Evolutionary conservation across 2,888 invertebrate genomes (phyloP), one percentile per base, ranked within the genome.

Genomic region (Pseudococcus longispinus): DNA sequence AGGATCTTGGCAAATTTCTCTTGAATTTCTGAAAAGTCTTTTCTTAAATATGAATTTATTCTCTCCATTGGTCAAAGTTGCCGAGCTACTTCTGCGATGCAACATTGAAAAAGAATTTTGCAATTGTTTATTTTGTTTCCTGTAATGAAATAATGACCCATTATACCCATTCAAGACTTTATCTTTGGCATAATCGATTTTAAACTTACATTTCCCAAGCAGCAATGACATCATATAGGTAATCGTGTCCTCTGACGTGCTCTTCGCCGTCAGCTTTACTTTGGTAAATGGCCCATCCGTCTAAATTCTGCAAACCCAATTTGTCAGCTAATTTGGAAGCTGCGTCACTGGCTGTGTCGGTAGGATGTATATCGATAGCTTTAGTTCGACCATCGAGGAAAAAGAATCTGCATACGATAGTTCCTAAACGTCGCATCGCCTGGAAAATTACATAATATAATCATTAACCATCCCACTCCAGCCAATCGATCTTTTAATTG

Each of bases 221-320:
- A 0, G 97, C 96, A 89, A 98, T 96, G 74, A 98, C 95, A 91
- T 98, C 98, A 89, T 98, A 97, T 0, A 98, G 91, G 90, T 97
- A 98, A 90, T 97, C 96, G 90, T 97, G 96, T 1, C 96, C 95
- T 83, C 96, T 93, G 29, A 98, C 96, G 90, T 97, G 97, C 89
- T 97, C 96, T 90, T 98, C 97, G 1, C 94, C 94, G 89, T 96
- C 96, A 0, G 95, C 95, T 6, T 96, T 92, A 90, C 96, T 96
- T 91, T 97, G 95, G 91, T 97, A 98, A 88, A 98, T 95, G 0
- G 98, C 97, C 98, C 98, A 98, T 86, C 98, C 98, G 89, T 97
- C 96, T 23, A 96, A 92, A 87, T 95, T 95, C 80, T 94, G 92
- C 29, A 98, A 92, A 37, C 96, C 96, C 84, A 96, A 92, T 90